phyloP scores from a whole-genome alignment of 2,888 invertebrate genomes.

The Mycalesis mineus region DNA sequence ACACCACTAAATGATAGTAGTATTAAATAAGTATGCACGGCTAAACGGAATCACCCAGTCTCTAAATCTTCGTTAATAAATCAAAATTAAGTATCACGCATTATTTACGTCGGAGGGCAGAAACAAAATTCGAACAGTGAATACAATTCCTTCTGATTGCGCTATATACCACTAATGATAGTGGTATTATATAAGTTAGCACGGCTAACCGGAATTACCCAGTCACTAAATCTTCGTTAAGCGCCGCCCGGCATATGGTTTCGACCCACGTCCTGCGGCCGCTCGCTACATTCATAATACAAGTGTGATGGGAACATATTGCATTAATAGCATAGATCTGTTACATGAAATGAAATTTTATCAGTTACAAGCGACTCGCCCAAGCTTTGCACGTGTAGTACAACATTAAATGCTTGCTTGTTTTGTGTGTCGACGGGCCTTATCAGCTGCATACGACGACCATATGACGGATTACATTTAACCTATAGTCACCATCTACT shows the following conservation, averaged over 20 bases:
- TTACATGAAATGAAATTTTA: constrained; percentile 13
- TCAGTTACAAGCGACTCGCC: too few relatives aligned
- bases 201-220: constrained; percentile 29
- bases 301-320: constrained; percentile 23
- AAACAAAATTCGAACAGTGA: background rate
- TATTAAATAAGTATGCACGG: constrained; percentile 13
- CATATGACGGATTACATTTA: too few relatives aligned
- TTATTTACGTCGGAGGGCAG: constrained; percentile 1
- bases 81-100: constrained; percentile 5
- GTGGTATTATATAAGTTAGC: constrained; percentile 8
- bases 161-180: background rate
- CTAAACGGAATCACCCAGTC: constrained; percentile 35
- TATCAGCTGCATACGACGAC: too few relatives aligned
- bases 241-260: constrained; percentile 46
- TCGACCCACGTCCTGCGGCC: constrained; percentile 25
- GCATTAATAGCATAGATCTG: constrained; percentile 17
- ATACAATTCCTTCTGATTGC: background rate
- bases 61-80: constrained; percentile 60
- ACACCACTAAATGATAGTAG: background rate
- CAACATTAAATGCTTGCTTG: too few relatives aligned
- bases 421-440: too few relatives aligned
- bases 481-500: too few relatives aligned
- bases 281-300: constrained; percentile 20
- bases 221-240: constrained; percentile 64
- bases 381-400: too few relatives aligned